These are phyloP conservation scores for Megaustenia siamemsis DNA, from an alignment of 2,888 invertebrate genomes.

Conservation along the genomic window DNA sequence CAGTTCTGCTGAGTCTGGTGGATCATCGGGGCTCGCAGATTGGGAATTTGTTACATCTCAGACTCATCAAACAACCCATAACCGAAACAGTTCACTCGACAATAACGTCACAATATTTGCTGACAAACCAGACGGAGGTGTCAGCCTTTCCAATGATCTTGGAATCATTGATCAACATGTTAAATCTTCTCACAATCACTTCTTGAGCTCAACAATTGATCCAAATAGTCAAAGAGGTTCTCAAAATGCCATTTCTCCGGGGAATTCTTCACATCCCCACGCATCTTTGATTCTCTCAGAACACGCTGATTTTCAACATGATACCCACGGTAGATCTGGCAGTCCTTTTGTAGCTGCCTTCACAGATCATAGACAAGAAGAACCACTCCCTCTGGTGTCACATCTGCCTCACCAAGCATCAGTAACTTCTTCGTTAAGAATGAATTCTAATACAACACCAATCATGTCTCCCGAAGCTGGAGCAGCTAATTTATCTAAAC, in stretches of 20 bases:
- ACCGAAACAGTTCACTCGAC: constrained; percentile 57
- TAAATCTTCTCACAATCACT: too few relatives aligned
- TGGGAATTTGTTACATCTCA: constrained; percentile 68
- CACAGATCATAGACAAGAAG: constrained; percentile 30
- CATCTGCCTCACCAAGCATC: not conserved
- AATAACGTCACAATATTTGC: constrained; percentile 16
- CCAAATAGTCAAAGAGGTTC: not conserved
- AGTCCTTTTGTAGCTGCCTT: constrained; percentile 40
- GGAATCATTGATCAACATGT: not conserved
- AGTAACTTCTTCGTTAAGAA: not conserved
- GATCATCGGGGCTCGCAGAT: constrained; percentile 61
- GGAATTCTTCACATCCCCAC: not conserved
- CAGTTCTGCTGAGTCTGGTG: constrained; percentile 46
- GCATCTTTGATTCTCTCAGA: not conserved
- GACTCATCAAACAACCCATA: constrained; percentile 45
- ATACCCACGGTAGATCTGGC: not conserved
- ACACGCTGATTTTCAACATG: not conserved
- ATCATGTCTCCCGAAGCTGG: constrained; percentile 1
- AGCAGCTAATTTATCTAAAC: constrained; percentile 3
- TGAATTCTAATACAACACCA: not conserved
- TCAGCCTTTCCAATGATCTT: not conserved
- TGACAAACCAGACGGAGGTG: constrained; percentile 46
- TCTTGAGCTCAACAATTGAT: not conserved
- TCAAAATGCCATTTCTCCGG: not conserved
- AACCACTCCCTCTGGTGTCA: not conserved